Conservation (phyloP, 2,113 vertebrate genomes). For the Ibidorhyncha struthersii region DNA sequence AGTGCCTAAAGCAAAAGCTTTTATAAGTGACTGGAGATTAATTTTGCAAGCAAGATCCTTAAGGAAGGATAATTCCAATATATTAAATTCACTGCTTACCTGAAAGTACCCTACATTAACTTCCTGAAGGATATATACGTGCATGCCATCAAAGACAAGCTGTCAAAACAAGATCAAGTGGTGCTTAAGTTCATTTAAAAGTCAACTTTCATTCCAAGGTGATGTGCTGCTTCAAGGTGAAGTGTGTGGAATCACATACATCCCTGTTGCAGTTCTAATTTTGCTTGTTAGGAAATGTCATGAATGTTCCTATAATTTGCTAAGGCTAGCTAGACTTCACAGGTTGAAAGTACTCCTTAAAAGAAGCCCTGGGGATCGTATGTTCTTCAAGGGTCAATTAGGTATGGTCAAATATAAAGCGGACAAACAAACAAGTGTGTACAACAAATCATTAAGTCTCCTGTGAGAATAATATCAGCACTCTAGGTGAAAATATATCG, state of each 20-base stretch:
- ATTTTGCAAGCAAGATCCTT: conserved; percentile 17
- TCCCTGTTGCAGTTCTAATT: not conserved
- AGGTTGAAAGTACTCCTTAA: not conserved
- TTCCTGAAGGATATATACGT: not conserved
- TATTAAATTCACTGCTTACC: conserved; percentile 24
- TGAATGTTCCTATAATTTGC: not conserved
- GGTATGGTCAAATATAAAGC: not conserved
- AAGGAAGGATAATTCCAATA: conserved; percentile 38
- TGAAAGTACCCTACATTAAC: conserved; percentile 30
- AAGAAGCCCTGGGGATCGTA: not conserved
- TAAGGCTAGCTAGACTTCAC: not conserved
- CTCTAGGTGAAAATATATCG: not conserved
- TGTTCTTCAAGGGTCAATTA: not conserved
- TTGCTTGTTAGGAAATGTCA: conserved; percentile 2
- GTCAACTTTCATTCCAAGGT: conserved; percentile 30
- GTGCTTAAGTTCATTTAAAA: conserved; percentile 53
- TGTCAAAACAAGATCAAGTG: conserved; percentile 63
- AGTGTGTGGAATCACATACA: not conserved
- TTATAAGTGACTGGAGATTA: conserved; percentile 29
- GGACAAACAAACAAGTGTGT: not conserved
- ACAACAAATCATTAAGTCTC: not conserved
- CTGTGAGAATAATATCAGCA: not conserved
- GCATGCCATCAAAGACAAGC: conserved; percentile 24
- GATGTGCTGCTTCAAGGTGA: conserved; percentile 27
- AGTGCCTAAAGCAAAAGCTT: conserved; percentile 29